Base-by-base conservation (phyloP, 2,797 vertebrate species). In the Mormyrus hasselquistii region DNA sequence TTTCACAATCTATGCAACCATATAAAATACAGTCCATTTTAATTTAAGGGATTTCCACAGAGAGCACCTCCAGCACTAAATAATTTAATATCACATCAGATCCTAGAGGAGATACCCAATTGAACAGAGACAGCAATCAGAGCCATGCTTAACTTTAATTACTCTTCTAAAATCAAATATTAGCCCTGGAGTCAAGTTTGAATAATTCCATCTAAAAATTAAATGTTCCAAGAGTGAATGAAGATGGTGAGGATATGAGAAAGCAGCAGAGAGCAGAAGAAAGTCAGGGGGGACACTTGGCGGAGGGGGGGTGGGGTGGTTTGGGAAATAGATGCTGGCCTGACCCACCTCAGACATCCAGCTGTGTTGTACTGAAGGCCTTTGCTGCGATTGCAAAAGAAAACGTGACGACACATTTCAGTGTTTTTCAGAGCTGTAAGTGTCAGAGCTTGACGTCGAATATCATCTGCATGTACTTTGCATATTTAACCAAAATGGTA, bases 131-230 rank as follows among this genome's bases (percentile, higher is more conserved):
- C 94, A 96, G 96, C 96, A 94, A 94, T 90, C 93, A 94, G 93
- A 94, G 95, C 95, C 92, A 93, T 94, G 95, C 95, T 97, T 97
- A 96, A 95, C 96, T 97, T 96, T 97, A 97, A 98, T 97, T 97
- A 97, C 97, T 96, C 94, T 93, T 95, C 95, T 95, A 95, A 91
- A 96, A 97, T 97, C 95, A 94, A 95, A 96, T 94, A 94, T 94
- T 95, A 92, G 94, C 95, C 96, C 96, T 62, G 94, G 94, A 95
- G 96, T 96, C 95, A 96, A 94, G 95, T 96, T 95, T 96, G 95
- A 94, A 95, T 94, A 96, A 95, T 96, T 96, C 96, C 94, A 95
- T 95, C 96, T 93, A 96, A 95, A 97, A 96, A 96, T 96, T 95
- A 96, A 97, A 97, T 96, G 96, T 96, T 96, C 96, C 94, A 16